Conservation (phyloP, 2,888 invertebrate genomes). For the Apotomis turbidana region DNA sequence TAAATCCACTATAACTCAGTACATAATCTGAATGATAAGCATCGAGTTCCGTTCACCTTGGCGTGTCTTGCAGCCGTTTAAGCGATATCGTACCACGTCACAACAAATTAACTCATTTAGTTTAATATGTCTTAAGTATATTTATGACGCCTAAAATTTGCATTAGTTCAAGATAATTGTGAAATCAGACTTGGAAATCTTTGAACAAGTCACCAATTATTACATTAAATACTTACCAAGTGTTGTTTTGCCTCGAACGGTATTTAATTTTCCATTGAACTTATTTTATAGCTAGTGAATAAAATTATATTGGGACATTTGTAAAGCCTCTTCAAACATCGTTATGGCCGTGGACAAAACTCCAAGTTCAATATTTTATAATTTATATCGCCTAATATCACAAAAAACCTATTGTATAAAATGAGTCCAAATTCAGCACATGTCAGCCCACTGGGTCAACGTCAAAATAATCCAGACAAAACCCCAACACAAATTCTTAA, state of each 20-base stretch:
- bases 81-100: constrained; percentile 23
- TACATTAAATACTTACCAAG: neutral
- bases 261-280: too few relatives aligned
- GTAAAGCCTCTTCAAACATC: neutral
- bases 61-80: constrained; percentile 23
- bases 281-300: too few relatives aligned
- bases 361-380: neutral
- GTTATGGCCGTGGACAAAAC: neutral
- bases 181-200: neutral
- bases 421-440: constrained; percentile 65
- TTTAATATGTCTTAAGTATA: constrained; percentile 11
- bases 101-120: constrained; percentile 16
- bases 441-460: constrained; percentile 59
- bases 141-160: constrained; percentile 8
- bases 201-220: neutral
- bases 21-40: constrained; percentile 25
- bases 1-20: constrained; percentile 24
- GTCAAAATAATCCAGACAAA: constrained; percentile 69
- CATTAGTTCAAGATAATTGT: constrained; percentile 15
- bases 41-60: constrained; percentile 36
- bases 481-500: constrained; percentile 67
- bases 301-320: neutral
- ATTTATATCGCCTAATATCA: neutral
- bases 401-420: constrained; percentile 36
- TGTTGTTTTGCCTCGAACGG: neutral